Base-by-base conservation (phyloP, 92 coral and sea anemone species). In the Plumapathes pennacea region DNA sequence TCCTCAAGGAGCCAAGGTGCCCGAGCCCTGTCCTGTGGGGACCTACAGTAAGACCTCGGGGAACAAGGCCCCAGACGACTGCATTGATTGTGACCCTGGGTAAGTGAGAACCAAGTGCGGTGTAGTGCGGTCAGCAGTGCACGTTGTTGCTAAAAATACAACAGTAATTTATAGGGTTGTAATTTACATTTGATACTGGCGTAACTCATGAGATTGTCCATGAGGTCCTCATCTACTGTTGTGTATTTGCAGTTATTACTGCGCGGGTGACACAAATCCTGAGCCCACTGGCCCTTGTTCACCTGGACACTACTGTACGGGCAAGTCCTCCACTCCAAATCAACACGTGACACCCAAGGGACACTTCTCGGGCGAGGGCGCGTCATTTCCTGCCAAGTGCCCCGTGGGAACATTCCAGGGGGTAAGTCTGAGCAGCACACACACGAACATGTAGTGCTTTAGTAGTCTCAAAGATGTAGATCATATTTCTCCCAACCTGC, bases 181-280 rank as follows among this genome's bases (percentile, higher is more conserved):
- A 37, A 37, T 37, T n/a, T n/a, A 37, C n/a, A 37, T n/a, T n/a
- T 9, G 10, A 37, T 10, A 37, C 10, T 37, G 10, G 10, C 10
- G 10, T 37, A 37, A 37, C 41, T n/a, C n/a, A 10, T 9, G 41
- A 37, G 10, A 37, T 37, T 37, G 41, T n/a, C n/a, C 10, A 9
- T 37, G n/a, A 37, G 10, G 41, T 37, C n/a, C n/a, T n/a, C n/a
- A n/a, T n/a, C n/a, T n/a, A n/a, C n/a, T n/a, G n/a, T n/a, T n/a
- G 8, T 30, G 19, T 31, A 20, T 19, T 17, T 18, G 8, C 40
- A 88, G 96, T 23, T 79, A 58, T 67, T 94, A 94, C 39, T 94
- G 99, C 77, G 99, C 99, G 18, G 99, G 99, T 39, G 99, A 94
- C 57, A 89, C 96, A 4, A 94, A 94, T 51, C 96, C 99, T 6